Evolutionary conservation across 2,797 vertebrate genomes (phyloP).

Genomic region (Merluccius polli): DNA sequence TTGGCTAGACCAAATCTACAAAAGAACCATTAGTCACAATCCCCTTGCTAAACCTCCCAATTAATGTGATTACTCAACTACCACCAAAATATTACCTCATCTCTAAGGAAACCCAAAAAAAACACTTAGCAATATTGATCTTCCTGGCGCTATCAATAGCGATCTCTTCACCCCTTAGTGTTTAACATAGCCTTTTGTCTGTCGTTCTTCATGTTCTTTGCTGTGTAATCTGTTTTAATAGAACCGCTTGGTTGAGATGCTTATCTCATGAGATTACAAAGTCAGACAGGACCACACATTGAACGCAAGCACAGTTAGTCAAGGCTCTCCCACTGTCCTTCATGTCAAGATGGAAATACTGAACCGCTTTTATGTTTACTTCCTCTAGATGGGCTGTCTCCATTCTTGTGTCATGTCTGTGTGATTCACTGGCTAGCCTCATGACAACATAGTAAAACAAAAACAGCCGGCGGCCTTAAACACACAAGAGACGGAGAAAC

Average conservation of each 20-base stretch:
- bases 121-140: constrained; percentile 29
- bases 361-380: constrained; percentile 38
- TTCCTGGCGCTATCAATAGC: constrained; percentile 26
- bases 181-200: constrained; percentile 40
- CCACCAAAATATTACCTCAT: constrained; percentile 17
- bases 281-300: constrained; percentile 18
- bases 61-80: constrained; percentile 15
- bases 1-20: neutral
- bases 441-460: constrained; percentile 26
- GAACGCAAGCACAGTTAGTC: constrained; percentile 30
- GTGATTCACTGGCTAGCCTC: constrained; percentile 46
- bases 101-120: constrained; percentile 13
- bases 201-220: constrained; percentile 49
- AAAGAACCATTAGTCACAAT: constrained; percentile 7
- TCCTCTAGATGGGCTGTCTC: constrained; percentile 42
- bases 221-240: constrained; percentile 45
- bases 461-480: neutral
- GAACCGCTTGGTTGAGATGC: constrained; percentile 35
- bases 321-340: constrained; percentile 1
- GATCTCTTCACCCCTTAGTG: constrained; percentile 25
- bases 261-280: constrained; percentile 45
- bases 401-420: constrained; percentile 23
- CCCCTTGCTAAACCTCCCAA: neutral
- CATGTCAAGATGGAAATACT: constrained; percentile 31
- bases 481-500: neutral